Conservation (phyloP, 1,140 invertebrate genomes). For the Trichonephila clavata region DNA sequence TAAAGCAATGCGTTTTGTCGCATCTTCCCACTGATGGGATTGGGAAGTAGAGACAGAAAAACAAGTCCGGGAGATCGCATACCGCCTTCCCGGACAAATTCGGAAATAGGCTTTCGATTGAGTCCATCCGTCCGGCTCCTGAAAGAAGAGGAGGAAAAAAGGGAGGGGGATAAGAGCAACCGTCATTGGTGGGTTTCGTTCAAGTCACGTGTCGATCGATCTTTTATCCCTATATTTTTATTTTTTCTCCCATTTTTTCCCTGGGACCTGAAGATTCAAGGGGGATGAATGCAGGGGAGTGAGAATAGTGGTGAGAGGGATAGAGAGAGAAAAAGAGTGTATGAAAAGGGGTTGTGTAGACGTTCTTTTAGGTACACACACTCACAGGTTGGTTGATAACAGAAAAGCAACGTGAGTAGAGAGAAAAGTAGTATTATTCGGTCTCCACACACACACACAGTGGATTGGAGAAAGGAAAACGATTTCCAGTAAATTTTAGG, state of each 20-base stretch:
- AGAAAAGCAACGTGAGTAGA: neutral
- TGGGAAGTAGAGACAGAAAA: neutral
- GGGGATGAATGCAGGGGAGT: neutral
- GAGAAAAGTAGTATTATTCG: neutral
- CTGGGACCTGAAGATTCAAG: neutral
- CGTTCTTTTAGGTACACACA: neutral
- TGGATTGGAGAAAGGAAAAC: neutral
- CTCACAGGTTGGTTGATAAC: constrained; percentile 21
- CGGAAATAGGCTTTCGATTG: constrained; percentile 19
- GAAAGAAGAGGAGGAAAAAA: neutral
- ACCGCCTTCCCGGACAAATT: neutral
- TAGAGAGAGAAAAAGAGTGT: neutral
- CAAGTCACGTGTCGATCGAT: constrained; percentile 3
- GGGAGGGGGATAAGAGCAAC: neutral
- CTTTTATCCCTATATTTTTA: neutral
- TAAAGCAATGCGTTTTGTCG: neutral
- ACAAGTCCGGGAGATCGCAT: neutral
- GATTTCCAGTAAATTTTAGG: neutral
- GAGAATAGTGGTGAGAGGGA: neutral
- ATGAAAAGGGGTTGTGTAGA: neutral
- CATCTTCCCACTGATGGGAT: neutral
- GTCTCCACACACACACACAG: too few relatives aligned
- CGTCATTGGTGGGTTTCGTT: neutral
- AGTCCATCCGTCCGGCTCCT: neutral
- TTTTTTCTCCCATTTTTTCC: neutral